phyloP scores from a whole-genome alignment of 1,140 invertebrate genomes.

The Trachymyrmex septentrionalis region DNA sequence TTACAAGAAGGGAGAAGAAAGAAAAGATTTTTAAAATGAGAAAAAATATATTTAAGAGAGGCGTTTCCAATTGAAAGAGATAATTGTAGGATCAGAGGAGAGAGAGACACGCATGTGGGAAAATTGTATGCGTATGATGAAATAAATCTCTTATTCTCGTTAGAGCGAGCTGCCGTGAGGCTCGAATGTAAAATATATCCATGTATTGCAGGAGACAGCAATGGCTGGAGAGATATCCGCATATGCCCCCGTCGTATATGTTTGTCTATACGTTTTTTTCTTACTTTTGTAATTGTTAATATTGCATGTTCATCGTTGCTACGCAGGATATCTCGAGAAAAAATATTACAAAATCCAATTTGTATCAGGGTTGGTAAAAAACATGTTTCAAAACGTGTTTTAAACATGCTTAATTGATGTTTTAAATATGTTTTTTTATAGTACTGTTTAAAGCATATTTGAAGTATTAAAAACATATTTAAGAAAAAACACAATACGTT shows the following conservation, averaged over 20 bases:
- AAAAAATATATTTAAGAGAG: not conserved
- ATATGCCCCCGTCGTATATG: conserved; percentile 82
- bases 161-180: conserved; percentile 47
- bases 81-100: conserved; percentile 5
- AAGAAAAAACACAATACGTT: too few species aligned
- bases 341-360: not conserved
- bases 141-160: conserved; percentile 50
- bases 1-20: not conserved
- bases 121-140: not conserved
- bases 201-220: conserved; percentile 83
- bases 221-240: conserved; percentile 82
- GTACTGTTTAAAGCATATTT: too few species aligned
- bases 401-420: too few species aligned
- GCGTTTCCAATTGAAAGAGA: not conserved
- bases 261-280: conserved; percentile 83
- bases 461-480: too few species aligned
- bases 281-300: conserved; percentile 72
- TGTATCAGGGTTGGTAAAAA: too few species aligned
- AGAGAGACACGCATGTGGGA: not conserved
- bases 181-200: conserved; percentile 72
- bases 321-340: not conserved
- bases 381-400: too few species aligned
- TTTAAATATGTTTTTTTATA: too few species aligned
- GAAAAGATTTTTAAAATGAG: not conserved
- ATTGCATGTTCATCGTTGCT: conserved; percentile 71